Percentiles rank a stretch among this genome's conserved stretches.
Conservation (phyloP, 2,888 invertebrate species). For the Eucriotettix oculatus region DNA sequence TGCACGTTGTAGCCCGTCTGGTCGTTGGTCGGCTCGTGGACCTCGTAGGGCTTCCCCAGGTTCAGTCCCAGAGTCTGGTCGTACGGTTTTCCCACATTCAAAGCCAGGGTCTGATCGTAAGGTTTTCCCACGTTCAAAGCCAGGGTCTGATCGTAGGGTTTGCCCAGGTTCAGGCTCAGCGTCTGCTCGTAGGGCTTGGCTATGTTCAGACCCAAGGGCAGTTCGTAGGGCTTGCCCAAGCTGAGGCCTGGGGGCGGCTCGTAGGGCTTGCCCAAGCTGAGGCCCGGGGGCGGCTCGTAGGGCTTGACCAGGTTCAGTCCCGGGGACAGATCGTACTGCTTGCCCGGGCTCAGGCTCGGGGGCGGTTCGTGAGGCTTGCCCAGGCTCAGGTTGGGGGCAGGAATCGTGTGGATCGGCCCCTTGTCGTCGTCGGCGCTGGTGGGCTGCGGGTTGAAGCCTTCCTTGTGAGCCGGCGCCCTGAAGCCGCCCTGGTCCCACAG, state of each 20-base stretch:
- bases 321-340: neutral
- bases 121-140: no score
- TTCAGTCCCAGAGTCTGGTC: neutral
- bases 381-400: slow-evolving; percentile 63
- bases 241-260: neutral
- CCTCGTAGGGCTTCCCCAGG: slow-evolving; percentile 30
- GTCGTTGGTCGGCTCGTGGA: slow-evolving; percentile 12
- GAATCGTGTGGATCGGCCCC: slow-evolving; percentile 68
- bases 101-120: no score
- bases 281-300: neutral
- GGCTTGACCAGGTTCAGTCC: neutral
- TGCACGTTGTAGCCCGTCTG: slow-evolving; percentile 6
- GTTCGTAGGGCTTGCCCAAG: neutral
- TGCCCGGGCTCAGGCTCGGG: neutral
- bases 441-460: slow-evolving; percentile 13
- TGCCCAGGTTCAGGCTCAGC: neutral
- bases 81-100: neutral
- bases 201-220: neutral
- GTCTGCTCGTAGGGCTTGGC: neutral
- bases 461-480: neutral
- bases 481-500: slow-evolving; percentile 12
- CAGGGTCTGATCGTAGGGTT: slow-evolving; percentile 22
- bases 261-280: neutral
- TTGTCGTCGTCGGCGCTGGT: slow-evolving; percentile 4
- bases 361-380: slow-evolving; percentile 11